Percentiles rank a stretch among this genome's conserved stretches.
phyloP scores from a whole-genome alignment of 92 coral and sea anemone genomes.

The Pocillopora grandis region DNA sequence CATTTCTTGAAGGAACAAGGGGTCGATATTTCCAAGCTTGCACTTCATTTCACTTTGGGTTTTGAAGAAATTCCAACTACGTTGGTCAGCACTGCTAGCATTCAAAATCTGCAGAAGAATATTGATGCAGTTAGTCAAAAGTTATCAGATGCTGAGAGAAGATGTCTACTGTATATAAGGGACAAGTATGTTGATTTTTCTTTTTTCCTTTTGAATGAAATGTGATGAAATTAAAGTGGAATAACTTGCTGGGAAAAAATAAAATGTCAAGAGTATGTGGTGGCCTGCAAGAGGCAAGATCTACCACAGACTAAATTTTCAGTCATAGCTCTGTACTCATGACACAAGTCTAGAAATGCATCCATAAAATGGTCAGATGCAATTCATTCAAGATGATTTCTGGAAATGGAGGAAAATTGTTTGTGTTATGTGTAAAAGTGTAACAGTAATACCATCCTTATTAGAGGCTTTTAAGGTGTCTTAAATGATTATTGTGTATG shows the following conservation, averaged over 20 bases:
- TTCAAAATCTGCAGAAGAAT: slow-evolving; percentile 78
- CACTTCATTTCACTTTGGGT: slow-evolving; percentile 84
- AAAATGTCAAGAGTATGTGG: too few relatives aligned
- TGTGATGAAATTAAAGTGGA: not conserved
- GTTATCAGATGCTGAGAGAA: slow-evolving; percentile 67
- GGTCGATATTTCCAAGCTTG: slow-evolving; percentile 93
- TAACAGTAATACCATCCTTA: too few relatives aligned
- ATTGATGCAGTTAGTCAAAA: slow-evolving; percentile 69
- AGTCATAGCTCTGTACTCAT: too few relatives aligned
- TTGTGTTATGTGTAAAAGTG: too few relatives aligned
- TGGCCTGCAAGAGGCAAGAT: too few relatives aligned
- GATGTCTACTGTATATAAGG: slow-evolving; percentile 59
- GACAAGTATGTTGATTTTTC: slow-evolving; percentile 68
- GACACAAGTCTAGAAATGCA: too few relatives aligned
- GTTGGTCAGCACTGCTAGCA: slow-evolving; percentile 91
- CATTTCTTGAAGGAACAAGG: slow-evolving; percentile 59
- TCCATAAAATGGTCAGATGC: too few relatives aligned
- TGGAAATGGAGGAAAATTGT: too few relatives aligned
- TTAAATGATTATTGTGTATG: too few relatives aligned
- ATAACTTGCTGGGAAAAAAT: not conserved
- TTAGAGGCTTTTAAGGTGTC: too few relatives aligned
- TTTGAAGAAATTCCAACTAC: slow-evolving; percentile 87
- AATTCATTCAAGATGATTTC: too few relatives aligned
- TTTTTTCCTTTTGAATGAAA: not conserved
- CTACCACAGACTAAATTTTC: too few relatives aligned